Conservation (phyloP, 2,888 invertebrate species). For the Limnephilus lunatus region DNA sequence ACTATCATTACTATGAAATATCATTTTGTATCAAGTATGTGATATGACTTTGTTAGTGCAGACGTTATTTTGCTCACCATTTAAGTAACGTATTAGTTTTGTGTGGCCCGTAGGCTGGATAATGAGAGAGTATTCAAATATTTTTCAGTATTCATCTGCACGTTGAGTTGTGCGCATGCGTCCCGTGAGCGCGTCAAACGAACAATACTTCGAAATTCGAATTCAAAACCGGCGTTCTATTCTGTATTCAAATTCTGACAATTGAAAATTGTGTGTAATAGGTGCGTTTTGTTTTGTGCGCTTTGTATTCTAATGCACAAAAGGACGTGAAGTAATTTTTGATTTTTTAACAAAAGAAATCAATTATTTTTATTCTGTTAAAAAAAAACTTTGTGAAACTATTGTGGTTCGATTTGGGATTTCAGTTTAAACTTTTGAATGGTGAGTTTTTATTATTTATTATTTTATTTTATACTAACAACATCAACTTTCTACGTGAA, state of each 20-base stretch:
- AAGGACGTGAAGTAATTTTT: slow-evolving; percentile 5
- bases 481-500: too few relatives aligned
- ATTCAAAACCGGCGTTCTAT: slow-evolving; percentile 4
- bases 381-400: not conserved
- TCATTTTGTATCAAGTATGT: not conserved
- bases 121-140: not conserved
- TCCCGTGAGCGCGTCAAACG: slow-evolving; percentile 25
- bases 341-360: not conserved
- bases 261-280: slow-evolving; percentile 23
- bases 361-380: not conserved
- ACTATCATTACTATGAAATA: not conserved
- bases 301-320: slow-evolving; percentile 23
- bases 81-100: not conserved
- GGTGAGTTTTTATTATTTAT: not conserved
- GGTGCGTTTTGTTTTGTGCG: slow-evolving; percentile 28
- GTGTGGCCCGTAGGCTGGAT: not conserved
- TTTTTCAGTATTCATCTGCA: slow-evolving; percentile 41
- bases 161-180: slow-evolving; percentile 43
- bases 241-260: slow-evolving; percentile 32
- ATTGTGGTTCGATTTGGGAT: not conserved
- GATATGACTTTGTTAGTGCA: not conserved
- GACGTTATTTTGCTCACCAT: not conserved
- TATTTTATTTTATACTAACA: not conserved
- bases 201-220: slow-evolving; percentile 45
- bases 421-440: not conserved